phyloP scores from a whole-genome alignment of 2,113 vertebrate genomes.

The Otolemur garnettii region DNA sequence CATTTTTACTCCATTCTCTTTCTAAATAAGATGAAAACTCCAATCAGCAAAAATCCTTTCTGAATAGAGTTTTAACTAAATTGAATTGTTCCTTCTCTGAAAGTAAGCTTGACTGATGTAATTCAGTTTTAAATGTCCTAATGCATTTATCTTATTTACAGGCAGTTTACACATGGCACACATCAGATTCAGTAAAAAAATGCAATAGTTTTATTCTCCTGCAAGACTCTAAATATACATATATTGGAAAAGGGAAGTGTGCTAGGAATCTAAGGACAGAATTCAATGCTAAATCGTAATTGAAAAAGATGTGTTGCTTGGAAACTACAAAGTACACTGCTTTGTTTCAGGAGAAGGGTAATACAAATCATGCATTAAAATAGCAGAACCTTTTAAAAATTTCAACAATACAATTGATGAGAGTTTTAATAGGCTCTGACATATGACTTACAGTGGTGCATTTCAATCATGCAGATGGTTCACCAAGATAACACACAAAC shows the following conservation, averaged over 20 bases:
- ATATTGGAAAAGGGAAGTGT: slow-evolving; percentile 50
- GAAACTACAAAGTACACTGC: slow-evolving; percentile 81
- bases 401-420: slow-evolving; percentile 72
- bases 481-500: slow-evolving; percentile 61
- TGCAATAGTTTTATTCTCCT: slow-evolving; percentile 21
- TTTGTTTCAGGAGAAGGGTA: slow-evolving; percentile 82
- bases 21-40: slow-evolving; percentile 53
- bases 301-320: slow-evolving; percentile 79
- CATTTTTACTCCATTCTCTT: slow-evolving; percentile 56
- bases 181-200: slow-evolving; percentile 45
- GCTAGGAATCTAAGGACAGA: slow-evolving; percentile 77
- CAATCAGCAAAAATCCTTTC: slow-evolving; percentile 40
- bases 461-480: slow-evolving; percentile 75
- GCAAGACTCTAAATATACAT: slow-evolving; percentile 61
- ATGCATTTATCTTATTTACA: slow-evolving; percentile 72
- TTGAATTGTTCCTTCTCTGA: slow-evolving; percentile 40
- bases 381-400: slow-evolving; percentile 76
- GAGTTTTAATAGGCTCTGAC: slow-evolving; percentile 81
- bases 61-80: slow-evolving; percentile 55
- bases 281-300: slow-evolving; percentile 80
- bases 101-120: slow-evolving; percentile 11
- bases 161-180: slow-evolving; percentile 31
- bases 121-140: slow-evolving; percentile 54
- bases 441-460: slow-evolving; percentile 59
- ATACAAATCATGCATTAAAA: slow-evolving; percentile 83